Evolutionary conservation across 2,113 vertebrate species (phyloP).

Genomic region (Chloroceryle aenea): DNA sequence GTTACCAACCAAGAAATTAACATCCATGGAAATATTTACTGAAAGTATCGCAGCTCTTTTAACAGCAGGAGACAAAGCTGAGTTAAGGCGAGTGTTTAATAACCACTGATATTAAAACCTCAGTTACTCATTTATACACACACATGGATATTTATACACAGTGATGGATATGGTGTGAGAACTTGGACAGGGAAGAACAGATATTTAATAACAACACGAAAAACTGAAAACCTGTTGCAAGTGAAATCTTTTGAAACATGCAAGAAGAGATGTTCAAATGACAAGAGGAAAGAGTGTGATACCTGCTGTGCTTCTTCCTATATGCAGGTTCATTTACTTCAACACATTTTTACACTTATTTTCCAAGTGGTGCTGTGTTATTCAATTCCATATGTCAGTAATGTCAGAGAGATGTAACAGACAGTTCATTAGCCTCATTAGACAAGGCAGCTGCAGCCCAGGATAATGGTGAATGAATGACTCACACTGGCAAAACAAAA

Average conservation of each 20-base stretch:
- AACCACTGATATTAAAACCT: background rate
- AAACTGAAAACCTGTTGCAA: background rate
- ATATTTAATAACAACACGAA: background rate
- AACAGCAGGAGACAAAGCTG: background rate
- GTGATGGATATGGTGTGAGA: background rate
- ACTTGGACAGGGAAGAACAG: background rate
- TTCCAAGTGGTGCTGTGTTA: background rate
- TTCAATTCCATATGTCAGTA: background rate
- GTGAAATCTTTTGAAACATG: background rate
- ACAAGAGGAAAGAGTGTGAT: background rate
- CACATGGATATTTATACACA: too few relatives aligned
- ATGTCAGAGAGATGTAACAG: background rate
- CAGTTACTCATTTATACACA: background rate
- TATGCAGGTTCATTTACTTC: background rate
- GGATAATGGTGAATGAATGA: background rate
- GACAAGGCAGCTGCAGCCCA: background rate
- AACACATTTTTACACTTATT: background rate
- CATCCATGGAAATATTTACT: background rate
- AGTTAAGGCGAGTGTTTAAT: background rate
- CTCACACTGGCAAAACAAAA: background rate
- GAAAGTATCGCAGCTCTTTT: background rate
- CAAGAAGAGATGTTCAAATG: background rate
- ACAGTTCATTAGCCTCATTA: conserved; percentile 39
- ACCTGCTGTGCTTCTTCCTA: background rate
- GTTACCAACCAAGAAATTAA: background rate